Percentiles rank a stretch among this genome's conserved stretches.
phyloP scores from a whole-genome alignment of 2,113 vertebrate genomes.

The Cyprinodon tularosa region DNA sequence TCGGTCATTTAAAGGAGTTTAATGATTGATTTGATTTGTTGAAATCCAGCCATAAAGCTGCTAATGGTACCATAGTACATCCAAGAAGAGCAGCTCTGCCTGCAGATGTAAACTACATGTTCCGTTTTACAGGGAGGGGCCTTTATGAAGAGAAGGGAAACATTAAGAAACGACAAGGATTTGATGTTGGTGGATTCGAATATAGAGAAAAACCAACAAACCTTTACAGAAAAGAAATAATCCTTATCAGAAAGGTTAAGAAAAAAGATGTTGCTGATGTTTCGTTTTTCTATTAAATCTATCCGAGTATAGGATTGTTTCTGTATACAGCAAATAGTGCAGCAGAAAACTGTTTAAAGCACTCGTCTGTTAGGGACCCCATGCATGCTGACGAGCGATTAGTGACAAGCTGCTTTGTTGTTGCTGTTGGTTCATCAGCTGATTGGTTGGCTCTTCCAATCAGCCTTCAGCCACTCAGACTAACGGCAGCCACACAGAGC shows the following conservation, averaged over 20 bases:
- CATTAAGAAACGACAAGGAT: no score
- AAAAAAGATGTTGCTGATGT: neutral
- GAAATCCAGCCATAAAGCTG: no score
- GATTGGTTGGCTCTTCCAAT: conserved; percentile 45
- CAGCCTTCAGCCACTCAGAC: conserved; percentile 37
- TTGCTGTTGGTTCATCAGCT: conserved; percentile 51
- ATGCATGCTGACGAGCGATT: conserved; percentile 63
- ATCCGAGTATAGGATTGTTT: no score
- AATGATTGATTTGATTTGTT: no score
- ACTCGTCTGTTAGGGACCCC: conserved; percentile 12
- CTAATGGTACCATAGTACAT: neutral
- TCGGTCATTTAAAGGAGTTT: no score
- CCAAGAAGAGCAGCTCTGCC: no score
- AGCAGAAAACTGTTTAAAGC: conserved; percentile 10
- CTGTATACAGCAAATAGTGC: conserved; percentile 19
- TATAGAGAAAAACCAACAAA: neutral
- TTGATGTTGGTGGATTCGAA: no score
- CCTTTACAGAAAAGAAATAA: neutral
- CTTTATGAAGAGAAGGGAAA: neutral
- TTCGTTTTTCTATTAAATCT: neutral
- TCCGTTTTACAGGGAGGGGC: no score
- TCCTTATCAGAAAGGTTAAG: neutral
- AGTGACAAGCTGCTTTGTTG: conserved; percentile 59
- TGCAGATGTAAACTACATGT: no score
- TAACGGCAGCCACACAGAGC: conserved; percentile 47